Evolutionary conservation across 2,113 vertebrate genomes (phyloP).

Genomic region (Callorhinus ursinus): DNA sequence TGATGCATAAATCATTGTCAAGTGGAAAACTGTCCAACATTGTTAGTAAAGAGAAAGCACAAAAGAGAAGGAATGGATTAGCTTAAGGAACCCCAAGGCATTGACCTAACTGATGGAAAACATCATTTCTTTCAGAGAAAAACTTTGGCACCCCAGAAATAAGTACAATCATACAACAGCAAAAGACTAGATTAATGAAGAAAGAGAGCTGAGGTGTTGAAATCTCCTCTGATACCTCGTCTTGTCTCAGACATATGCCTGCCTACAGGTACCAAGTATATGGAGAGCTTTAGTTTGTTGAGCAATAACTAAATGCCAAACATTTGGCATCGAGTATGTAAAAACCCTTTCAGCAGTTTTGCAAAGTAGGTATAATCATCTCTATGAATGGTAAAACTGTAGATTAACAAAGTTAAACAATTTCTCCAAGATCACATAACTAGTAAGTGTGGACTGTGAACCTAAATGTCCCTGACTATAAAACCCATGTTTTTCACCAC

Average conservation of each 20-base stretch:
- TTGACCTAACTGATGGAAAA: slow-evolving; percentile 62
- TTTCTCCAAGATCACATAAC: neutral
- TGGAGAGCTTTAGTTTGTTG: neutral
- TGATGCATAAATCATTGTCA: slow-evolving; percentile 69
- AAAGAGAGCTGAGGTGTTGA: neutral
- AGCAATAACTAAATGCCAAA: neutral
- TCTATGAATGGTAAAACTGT: neutral
- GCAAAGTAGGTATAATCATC: neutral
- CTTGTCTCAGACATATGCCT: neutral
- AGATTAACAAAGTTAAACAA: neutral
- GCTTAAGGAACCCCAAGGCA: neutral
- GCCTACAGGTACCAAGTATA: neutral
- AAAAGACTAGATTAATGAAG: neutral
- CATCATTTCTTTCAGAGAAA: neutral
- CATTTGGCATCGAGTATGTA: neutral
- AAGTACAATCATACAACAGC: neutral
- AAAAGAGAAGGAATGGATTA: slow-evolving; percentile 49
- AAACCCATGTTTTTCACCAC: neutral
- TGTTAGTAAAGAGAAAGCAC: slow-evolving; percentile 54
- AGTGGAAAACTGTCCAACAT: slow-evolving; percentile 45
- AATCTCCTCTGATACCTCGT: neutral
- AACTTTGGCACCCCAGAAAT: neutral
- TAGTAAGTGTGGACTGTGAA: neutral
- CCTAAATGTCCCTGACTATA: neutral
- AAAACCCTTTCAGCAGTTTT: neutral